Evolutionary conservation across 2,888 invertebrate species (phyloP).

Genomic region (Xanthia togata): DNA sequence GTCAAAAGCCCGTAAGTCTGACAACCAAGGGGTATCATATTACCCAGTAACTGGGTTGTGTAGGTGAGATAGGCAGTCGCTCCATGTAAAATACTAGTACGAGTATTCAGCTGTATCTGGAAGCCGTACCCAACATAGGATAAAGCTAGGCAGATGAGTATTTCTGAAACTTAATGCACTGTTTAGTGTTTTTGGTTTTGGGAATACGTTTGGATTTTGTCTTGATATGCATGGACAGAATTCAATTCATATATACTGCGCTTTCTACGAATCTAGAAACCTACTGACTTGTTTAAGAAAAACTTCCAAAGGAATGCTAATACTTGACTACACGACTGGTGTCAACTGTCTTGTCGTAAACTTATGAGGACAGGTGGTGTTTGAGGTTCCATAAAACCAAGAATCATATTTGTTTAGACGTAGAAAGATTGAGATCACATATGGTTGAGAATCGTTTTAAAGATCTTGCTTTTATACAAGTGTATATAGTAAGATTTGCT

Average conservation of each 20-base stretch:
- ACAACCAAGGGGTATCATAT: no score
- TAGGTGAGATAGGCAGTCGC: no score
- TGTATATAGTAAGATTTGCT: conserved; percentile 14
- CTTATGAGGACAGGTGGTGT: background rate
- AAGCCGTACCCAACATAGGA: no score
- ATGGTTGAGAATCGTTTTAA: background rate
- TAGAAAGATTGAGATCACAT: background rate
- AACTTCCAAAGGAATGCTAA: background rate
- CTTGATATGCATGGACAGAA: background rate
- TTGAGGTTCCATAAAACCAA: background rate
- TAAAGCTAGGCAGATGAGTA: no score
- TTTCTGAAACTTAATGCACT: background rate
- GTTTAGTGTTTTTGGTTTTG: conserved; percentile 9
- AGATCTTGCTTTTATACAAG: background rate
- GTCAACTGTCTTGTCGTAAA: background rate
- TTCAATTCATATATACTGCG: background rate
- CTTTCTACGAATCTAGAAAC: background rate
- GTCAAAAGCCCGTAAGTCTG: no score
- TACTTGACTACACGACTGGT: background rate
- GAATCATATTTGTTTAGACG: background rate
- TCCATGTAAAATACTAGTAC: no score
- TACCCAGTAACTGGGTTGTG: no score
- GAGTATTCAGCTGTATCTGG: no score
- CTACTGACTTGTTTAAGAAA: background rate
- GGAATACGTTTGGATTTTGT: background rate